phyloP scores from a whole-genome alignment of 2,113 vertebrate species.

The Isichthys henryi region DNA sequence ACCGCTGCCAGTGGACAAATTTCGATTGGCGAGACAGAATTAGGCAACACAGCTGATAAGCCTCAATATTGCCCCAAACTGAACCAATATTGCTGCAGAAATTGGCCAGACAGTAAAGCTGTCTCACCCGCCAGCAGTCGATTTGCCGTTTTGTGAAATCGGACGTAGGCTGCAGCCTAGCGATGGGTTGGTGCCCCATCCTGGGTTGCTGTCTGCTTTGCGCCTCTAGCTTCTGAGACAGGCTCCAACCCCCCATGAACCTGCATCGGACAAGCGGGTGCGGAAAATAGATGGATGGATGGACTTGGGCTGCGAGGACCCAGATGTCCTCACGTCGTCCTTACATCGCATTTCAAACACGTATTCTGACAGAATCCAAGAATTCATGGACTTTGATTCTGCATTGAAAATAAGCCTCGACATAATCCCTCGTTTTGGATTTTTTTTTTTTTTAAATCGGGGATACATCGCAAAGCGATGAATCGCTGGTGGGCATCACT shows the following conservation, averaged over 20 bases:
- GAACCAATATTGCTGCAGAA: constrained; percentile 5
- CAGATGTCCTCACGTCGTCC: neutral
- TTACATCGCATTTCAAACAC: neutral
- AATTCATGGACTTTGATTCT: neutral
- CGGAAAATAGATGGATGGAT: neutral
- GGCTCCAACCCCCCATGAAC: neutral
- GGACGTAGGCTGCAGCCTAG: neutral
- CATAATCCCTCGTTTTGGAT: neutral
- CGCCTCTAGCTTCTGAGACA: neutral
- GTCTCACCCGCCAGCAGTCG: neutral
- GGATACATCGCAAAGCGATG: neutral
- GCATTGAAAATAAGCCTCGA: neutral
- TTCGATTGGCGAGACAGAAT: neutral
- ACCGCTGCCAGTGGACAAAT: neutral
- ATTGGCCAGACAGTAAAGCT: neutral
- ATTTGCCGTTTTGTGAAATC: neutral
- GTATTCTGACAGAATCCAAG: neutral
- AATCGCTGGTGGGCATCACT: neutral
- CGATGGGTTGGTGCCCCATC: neutral
- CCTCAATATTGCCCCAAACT: neutral
- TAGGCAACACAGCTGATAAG: neutral
- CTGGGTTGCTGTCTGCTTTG: neutral
- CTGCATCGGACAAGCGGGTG: neutral
- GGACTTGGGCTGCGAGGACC: neutral
- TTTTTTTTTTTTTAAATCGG: neutral